Evolutionary conservation across 2,797 vertebrate species (phyloP), one percentile per base, ranked within the genome.

Genomic region (Cheirogaleus major): DNA sequence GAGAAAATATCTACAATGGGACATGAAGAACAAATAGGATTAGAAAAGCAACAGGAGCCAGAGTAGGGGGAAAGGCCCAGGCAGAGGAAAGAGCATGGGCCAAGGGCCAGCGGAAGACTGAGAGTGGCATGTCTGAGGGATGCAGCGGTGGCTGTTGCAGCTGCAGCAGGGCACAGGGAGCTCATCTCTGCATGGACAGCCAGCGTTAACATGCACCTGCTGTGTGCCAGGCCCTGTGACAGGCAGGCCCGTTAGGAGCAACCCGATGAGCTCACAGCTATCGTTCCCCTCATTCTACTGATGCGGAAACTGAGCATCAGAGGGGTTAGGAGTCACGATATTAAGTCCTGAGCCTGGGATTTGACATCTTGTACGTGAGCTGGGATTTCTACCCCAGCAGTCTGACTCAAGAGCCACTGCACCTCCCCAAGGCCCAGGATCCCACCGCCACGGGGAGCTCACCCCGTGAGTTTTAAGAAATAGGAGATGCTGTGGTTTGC

Each of bases 241-340:
- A 81, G 70, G 80, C 15, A 15, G 43, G 11, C 61, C 84, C 17
- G 2, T 50, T 22, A 43, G 35, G n/a, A 80, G 59, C 48, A n/a
- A 25, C 65, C 70, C 35, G 55, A 13, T 55, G 73, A 93, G 38
- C 76, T 92, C 20, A 27, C 4, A 70, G 87, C 80, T 69, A 2
- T 43, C 5, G 17, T 89, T 94, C 30, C 67, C 81, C 88, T 92
- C 45, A 0, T 93, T 93, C 90, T 84, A 43, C 67, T 87, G 45
- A 82, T 23, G 15, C 65, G 63, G 30, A 84, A 94, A 78, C 17
- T 57, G 87, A 83, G 43, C 67, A 67, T 61, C 67, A 59, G 23
- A 92, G 35, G 86, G 41, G 57, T 84, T 93, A 63, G 13, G 50
- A 76, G 79, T 95, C 9, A 5, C n/a, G 41, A 41, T 57, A 55